Evolutionary conservation across 2,113 vertebrate species (phyloP), one percentile per base, ranked within the genome.

Genomic region (Cryptotis parvus): DNA sequence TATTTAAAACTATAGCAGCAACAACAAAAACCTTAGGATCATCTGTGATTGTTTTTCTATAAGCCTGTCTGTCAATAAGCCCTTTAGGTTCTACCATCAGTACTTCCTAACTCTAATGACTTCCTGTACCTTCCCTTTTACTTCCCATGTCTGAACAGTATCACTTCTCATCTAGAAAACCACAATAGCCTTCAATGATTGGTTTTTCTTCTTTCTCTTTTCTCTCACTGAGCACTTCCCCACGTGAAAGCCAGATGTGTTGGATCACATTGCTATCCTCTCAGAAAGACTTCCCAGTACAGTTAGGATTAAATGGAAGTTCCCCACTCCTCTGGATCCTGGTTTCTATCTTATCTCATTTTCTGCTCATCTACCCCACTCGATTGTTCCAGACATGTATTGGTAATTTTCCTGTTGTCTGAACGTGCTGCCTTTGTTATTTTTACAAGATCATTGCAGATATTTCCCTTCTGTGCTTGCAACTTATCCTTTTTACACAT

Each of bases 121-220:
- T 89, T 92, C 26, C 10, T 22, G 0, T 41, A 18, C 22, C 45
- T 90, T 55, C 5, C 69, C 33, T 90, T 92, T 70, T 58, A 49
- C n/a, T 43, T 20, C 27, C 31, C 10, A 4, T 58, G 3, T 66
- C 72, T 52, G 82, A 63, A 43, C 18, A 24, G 16, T 78, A 65
- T 78, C n/a, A 65, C 31, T 55, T 88, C 58, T 70, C n/a, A 58
- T 83, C 58, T 37, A 26, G 74, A n/a, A 92, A 90, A 33, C 33
- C 78, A 78, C n/a, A 49, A 1, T 4, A 84, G 6, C 43, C 45
- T 73, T 24, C 49, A 45, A 27, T 39, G 45, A 41, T 26, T 86
- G 33, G 33, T 35, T 20, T 55, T 92, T 89, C 74, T 18, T 55
- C 45, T 72, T 81, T 95, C 7, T 61, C 37, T 95, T 16, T 91